Evolutionary conservation across 2,797 vertebrate species (phyloP).

Genomic region (Dendrocincla fuliginosa): DNA sequence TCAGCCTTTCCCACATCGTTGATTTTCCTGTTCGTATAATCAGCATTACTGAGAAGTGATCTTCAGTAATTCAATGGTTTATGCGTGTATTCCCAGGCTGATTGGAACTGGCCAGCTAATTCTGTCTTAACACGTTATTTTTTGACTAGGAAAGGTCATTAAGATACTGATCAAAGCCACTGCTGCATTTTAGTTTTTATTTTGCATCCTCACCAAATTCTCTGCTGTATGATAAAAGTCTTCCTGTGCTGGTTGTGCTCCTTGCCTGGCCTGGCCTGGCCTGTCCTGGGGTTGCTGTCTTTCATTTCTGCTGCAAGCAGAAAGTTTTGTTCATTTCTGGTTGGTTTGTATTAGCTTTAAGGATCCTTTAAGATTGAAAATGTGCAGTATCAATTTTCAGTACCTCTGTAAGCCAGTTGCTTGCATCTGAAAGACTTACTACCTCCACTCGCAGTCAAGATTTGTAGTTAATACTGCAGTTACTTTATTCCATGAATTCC

Average conservation of each 20-base stretch:
- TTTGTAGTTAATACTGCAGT: background rate
- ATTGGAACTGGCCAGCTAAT: background rate
- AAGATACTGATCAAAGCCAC: background rate
- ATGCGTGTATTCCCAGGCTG: background rate
- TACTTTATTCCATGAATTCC: background rate
- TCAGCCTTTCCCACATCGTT: background rate
- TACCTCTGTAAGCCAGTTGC: background rate
- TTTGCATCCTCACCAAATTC: background rate
- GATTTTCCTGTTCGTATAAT: slow-evolving; percentile 23
- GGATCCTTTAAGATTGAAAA: background rate
- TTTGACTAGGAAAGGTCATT: background rate
- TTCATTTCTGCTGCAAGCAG: background rate
- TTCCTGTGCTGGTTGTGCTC: background rate
- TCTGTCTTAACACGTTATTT: background rate
- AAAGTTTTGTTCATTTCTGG: background rate
- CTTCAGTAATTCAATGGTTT: background rate
- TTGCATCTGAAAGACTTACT: background rate
- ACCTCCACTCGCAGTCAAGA: background rate
- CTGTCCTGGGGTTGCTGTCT: background rate
- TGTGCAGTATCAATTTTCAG: background rate
- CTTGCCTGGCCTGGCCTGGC: background rate
- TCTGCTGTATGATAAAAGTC: background rate
- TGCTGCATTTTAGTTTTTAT: background rate
- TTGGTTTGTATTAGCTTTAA: background rate
- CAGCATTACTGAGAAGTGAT: background rate